Conservation (phyloP, 1,140 invertebrate species). For the Tenebrio molitor region DNA sequence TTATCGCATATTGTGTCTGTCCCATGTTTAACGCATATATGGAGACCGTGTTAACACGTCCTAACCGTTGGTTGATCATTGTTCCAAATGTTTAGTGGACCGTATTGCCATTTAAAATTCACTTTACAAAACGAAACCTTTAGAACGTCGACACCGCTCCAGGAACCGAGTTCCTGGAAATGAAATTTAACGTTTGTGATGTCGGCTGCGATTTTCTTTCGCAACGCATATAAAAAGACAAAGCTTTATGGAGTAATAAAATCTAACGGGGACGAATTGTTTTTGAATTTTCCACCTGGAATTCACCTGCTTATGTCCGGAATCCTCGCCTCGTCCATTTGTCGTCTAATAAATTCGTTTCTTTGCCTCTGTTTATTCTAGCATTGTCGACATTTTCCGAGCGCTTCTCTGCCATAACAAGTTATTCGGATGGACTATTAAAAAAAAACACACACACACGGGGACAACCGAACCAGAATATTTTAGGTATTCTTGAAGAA, state of each 20-base stretch:
- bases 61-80: slow-evolving; percentile 31
- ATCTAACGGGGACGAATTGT: slow-evolving; percentile 2
- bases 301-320: slow-evolving; percentile 13
- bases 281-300: slow-evolving; percentile 25
- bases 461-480: too few relatives aligned
- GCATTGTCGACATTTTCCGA: neutral
- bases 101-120: slow-evolving; percentile 43
- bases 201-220: neutral
- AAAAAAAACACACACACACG: too few relatives aligned
- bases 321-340: slow-evolving; percentile 22
- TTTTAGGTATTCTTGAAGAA: too few relatives aligned
- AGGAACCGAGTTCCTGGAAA: neutral
- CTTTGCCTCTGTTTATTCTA: slow-evolving; percentile 20
- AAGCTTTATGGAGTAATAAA: slow-evolving; percentile 31
- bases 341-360: slow-evolving; percentile 11
- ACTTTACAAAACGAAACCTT: slow-evolving; percentile 33
- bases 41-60: slow-evolving; percentile 30
- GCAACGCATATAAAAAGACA: slow-evolving; percentile 1
- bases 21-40: slow-evolving; percentile 33
- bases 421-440: neutral
- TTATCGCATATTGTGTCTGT: slow-evolving; percentile 35
- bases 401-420: neutral
- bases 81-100: slow-evolving; percentile 43
- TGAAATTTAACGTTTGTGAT: neutral
- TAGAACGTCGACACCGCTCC: neutral